These are phyloP conservation scores for Hypocryptadius cinnamomeus DNA, from an alignment of 2,113 vertebrate genomes.

Conservation along the genomic window DNA sequence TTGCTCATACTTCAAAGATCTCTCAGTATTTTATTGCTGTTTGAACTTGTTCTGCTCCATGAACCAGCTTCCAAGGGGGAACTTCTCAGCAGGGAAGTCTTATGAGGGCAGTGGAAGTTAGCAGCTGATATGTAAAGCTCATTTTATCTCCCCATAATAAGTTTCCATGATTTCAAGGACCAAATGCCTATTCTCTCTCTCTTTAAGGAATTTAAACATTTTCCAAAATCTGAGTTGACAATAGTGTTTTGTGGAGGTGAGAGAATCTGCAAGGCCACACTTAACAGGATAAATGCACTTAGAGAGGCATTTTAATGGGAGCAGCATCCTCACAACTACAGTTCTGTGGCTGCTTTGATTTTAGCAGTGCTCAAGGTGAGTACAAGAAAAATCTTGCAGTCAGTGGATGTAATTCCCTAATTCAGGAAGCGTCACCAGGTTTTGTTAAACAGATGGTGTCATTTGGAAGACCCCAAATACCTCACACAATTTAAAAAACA, in stretches of 20 bases:
- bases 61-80: neutral
- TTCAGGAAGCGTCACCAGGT: neutral
- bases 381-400: neutral
- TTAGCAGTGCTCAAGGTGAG: neutral
- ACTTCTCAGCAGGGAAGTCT: neutral
- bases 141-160: neutral
- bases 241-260: neutral
- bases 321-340: neutral
- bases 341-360: neutral
- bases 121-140: neutral
- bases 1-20: neutral
- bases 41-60: neutral
- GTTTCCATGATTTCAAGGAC: neutral
- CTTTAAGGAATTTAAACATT: neutral
- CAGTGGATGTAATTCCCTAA: fast-evolving
- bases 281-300: neutral
- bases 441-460: neutral
- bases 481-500: fast-evolving
- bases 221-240: neutral
- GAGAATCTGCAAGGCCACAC: neutral
- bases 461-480: neutral
- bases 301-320: neutral
- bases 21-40: neutral
- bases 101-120: neutral
- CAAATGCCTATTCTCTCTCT: neutral